A percentile compares a stretch with the other conserved stretches of the same genome.
Evolutionary conservation across 2,113 vertebrate species (phyloP).

Genomic region (Dipodomys ordii): DNA sequence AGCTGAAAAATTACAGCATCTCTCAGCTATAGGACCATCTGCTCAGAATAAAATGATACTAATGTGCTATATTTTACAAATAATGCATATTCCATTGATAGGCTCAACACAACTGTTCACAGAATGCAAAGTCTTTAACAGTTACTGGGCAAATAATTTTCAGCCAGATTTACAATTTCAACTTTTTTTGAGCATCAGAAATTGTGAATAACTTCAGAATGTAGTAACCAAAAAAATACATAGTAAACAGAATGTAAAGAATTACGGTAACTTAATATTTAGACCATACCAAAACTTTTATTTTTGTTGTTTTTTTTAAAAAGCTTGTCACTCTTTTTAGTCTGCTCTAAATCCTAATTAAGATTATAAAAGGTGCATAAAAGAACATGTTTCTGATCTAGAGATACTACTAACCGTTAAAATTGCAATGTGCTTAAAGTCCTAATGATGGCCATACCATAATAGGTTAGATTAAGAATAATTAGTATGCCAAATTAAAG

Average conservation of each 20-base stretch:
- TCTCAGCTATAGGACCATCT: slow-evolving; percentile 87
- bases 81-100: slow-evolving; percentile 85
- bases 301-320: slow-evolving; percentile 60
- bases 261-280: slow-evolving; percentile 87
- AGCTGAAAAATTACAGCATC: slow-evolving; percentile 84
- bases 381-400: slow-evolving; percentile 83
- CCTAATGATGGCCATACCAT: slow-evolving; percentile 82
- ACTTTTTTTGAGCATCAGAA: slow-evolving; percentile 69
- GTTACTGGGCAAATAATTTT: slow-evolving; percentile 83
- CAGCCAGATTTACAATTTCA: slow-evolving; percentile 78
- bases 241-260: slow-evolving; percentile 85
- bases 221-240: slow-evolving; percentile 86
- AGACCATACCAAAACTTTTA: slow-evolving; percentile 92
- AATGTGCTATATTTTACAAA: slow-evolving; percentile 86
- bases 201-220: slow-evolving; percentile 83
- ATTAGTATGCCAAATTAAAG: slow-evolving; percentile 79
- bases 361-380: slow-evolving; percentile 75
- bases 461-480: slow-evolving; percentile 63
- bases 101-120: slow-evolving; percentile 85
- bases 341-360: slow-evolving; percentile 84
- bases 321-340: slow-evolving; percentile 85
- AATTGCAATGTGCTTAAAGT: slow-evolving; percentile 76
- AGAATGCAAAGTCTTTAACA: slow-evolving; percentile 82
- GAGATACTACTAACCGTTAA: slow-evolving; percentile 73
- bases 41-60: slow-evolving; percentile 87